Conservation (phyloP, 1,140 invertebrate genomes). For the Teleopsis dalmanni region DNA sequence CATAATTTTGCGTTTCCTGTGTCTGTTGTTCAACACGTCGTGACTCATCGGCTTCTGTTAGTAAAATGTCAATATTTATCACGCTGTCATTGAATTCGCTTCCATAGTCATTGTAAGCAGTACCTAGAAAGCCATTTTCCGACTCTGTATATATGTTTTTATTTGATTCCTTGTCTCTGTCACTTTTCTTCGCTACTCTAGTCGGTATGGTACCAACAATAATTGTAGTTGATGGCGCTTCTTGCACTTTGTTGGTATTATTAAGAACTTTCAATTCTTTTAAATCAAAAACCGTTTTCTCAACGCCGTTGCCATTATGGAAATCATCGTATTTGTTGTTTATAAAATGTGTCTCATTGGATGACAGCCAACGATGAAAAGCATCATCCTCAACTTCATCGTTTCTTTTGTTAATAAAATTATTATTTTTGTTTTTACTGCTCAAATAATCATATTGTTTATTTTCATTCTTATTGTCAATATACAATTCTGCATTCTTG, state of each 20-base stretch:
- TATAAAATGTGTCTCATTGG: slow-evolving; percentile 26
- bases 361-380: slow-evolving; percentile 39
- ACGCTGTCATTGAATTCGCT: slow-evolving; percentile 40
- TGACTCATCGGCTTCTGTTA: slow-evolving; percentile 34
- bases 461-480: too few species aligned
- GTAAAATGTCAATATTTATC: slow-evolving; percentile 43
- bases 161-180: too few species aligned
- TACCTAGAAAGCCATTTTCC: slow-evolving; percentile 9
- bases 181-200: too few species aligned
- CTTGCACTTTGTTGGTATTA: too few species aligned
- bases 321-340: too few species aligned
- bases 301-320: too few species aligned
- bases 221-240: background rate
- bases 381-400: slow-evolving; percentile 34
- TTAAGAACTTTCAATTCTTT: too few species aligned
- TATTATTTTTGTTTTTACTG: slow-evolving; percentile 1
- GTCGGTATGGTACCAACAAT: background rate
- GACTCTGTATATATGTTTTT: too few species aligned
- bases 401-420: slow-evolving; percentile 1
- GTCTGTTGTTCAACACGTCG: slow-evolving; percentile 17
- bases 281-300: too few species aligned
- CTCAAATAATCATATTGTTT: too few species aligned
- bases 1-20: slow-evolving; percentile 8
- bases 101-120: slow-evolving; percentile 23
- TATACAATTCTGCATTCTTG: too few species aligned